Conservation (phyloP, 2,888 invertebrate genomes). For the Napeogenes sylphis region DNA sequence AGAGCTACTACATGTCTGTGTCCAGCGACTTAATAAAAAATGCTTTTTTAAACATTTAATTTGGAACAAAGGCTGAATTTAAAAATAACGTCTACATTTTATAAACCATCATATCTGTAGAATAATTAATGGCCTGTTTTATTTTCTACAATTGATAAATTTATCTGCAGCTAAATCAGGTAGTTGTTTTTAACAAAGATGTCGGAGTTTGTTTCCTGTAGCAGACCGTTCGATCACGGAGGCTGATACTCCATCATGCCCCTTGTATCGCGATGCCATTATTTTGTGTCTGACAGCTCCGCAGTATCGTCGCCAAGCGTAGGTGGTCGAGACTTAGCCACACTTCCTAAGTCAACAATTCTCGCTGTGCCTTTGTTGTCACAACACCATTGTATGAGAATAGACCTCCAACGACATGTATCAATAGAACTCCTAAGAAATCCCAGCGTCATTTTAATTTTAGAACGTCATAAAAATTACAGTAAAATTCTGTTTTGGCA, state of each 20-base stretch:
- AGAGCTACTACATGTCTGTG: background rate
- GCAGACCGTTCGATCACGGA: conserved; percentile 40
- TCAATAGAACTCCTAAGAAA: conserved; percentile 1
- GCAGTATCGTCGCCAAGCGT: conserved; percentile 47
- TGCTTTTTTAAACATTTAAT: conserved; percentile 18
- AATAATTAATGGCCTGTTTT: no score
- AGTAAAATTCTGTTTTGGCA: background rate
- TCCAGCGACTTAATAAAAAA: conserved; percentile 8
- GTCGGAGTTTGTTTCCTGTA: conserved; percentile 15
- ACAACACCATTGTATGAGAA: conserved; percentile 51
- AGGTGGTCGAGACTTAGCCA: conserved; percentile 60
- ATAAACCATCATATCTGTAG: no score
- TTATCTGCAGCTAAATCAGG: no score
- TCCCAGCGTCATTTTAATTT: background rate
- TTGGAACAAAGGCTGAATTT: background rate
- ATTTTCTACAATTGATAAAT: no score
- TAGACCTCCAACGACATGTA: conserved; percentile 44
- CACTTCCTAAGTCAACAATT: conserved; percentile 39
- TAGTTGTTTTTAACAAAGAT: no score
- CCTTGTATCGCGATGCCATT: conserved; percentile 40
- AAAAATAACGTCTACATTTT: no score
- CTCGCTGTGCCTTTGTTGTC: conserved; percentile 64
- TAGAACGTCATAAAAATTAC: background rate
- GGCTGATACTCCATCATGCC: conserved; percentile 2
- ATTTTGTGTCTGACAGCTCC: conserved; percentile 48